Percentiles rank a stretch among this genome's conserved stretches.
Evolutionary conservation across 2,888 invertebrate species (phyloP).

Genomic region (Siphlonurus alternatus): DNA sequence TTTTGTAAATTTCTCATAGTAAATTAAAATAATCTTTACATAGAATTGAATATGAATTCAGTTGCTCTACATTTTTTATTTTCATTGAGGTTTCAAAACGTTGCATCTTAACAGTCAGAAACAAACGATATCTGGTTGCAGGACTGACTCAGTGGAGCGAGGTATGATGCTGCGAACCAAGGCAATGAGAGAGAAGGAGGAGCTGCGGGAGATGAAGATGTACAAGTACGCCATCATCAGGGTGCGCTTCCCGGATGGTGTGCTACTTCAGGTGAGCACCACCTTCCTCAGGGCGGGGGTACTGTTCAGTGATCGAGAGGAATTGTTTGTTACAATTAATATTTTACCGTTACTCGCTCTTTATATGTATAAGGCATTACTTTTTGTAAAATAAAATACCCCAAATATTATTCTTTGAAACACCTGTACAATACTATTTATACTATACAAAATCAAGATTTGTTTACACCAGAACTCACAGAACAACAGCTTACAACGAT

Average conservation of each 20-base stretch:
- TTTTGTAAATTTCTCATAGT: background rate
- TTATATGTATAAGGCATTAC: background rate
- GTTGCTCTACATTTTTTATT: background rate
- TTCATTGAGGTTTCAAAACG: background rate
- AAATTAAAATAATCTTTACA: background rate
- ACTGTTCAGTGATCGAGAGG: background rate
- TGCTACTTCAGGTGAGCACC: conserved; percentile 54
- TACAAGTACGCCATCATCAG: conserved; percentile 76
- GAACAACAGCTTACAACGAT: too few species aligned
- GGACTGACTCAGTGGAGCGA: conserved; percentile 59
- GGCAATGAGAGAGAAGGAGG: conserved; percentile 88
- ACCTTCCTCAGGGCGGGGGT: background rate
- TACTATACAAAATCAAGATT: too few species aligned
- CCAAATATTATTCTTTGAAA: too few species aligned
- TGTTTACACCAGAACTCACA: too few species aligned
- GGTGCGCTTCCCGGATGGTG: conserved; percentile 75
- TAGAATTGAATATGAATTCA: too few species aligned
- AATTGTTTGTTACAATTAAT: background rate
- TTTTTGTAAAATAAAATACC: background rate
- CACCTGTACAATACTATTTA: too few species aligned
- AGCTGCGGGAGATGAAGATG: conserved; percentile 56
- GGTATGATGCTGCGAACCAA: conserved; percentile 77
- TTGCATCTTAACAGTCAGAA: background rate
- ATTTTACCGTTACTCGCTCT: background rate
- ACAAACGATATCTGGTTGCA: conserved; percentile 21